Base-by-base conservation (phyloP, 1,140 invertebrate genomes). In the Aphelinus certus region DNA sequence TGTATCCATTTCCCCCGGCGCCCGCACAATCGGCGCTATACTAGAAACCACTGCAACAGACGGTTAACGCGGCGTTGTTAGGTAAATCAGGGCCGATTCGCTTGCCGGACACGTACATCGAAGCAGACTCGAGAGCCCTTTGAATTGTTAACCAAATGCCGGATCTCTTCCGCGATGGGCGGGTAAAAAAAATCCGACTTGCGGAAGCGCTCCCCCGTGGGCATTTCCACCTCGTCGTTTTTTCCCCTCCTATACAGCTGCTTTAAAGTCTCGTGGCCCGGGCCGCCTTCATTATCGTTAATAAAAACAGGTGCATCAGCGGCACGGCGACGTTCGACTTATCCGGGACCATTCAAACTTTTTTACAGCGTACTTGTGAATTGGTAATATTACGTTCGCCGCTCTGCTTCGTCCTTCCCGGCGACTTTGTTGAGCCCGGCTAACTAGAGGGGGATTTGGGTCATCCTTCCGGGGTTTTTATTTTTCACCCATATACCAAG, bases 261-360 rank as follows among this genome's bases (percentile, higher is more conserved):
- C 5, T 65, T 26, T 5, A 70, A 45, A 70, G 47, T 57, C 6
- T 3, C n/a, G 47, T 10, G 57, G 26, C 7, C 55, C 57, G 47
- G 26, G n/a, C 57, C 47, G 49, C 57, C n/a, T 57, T 70, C 53
- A 68, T 68, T 68, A 57, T 1, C 9, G 53, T 47, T 70, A 42
- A 70, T 61, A 70, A 61, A 69, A 70, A 60, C 46, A 58, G 67
- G 5, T 70, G 57, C 57, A 70, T 6, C 26, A 2, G n/a, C 55
- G 43, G 55, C 26, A 7, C 7, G 7, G 55, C 47, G n/a, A 43
- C 51, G 2, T 3, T 47, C 26, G 43, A 57, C 55, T 58, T 68
- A 57, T 6, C n/a, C 26, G 26, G 26, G 26, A 47, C 43, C 10
- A n/a, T 10, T 63, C 7, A 10, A 47, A 9, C 46, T 63, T 63